Percentiles rank a stretch among this genome's conserved stretches.
Conservation (phyloP, 2,888 invertebrate genomes). For the Drosophila stalkeri region DNA sequence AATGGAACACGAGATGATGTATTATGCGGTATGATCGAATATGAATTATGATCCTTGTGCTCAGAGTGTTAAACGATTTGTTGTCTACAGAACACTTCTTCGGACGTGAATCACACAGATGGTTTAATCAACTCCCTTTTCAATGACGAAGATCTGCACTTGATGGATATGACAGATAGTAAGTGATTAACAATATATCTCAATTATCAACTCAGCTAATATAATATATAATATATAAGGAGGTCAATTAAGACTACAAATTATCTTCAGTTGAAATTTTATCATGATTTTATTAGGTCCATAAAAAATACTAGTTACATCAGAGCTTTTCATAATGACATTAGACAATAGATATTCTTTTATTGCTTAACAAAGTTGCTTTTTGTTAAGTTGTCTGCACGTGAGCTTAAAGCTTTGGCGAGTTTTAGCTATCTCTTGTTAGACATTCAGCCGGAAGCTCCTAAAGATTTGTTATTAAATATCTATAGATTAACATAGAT, state of each 20-base stretch:
- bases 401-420: conserved; percentile 20
- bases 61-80: conserved; percentile 11
- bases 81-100: conserved; percentile 86
- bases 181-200: conserved; percentile 80
- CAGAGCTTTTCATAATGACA: conserved; percentile 7
- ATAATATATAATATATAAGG: background rate
- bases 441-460: background rate
- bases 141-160: conserved; percentile 94
- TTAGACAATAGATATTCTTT: background rate
- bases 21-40: conserved; percentile 89
- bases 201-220: background rate
- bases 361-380: background rate
- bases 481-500: background rate
- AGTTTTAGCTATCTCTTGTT: background rate
- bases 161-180: conserved; percentile 97
- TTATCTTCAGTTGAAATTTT: background rate
- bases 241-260: background rate
- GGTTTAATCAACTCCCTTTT: conserved; percentile 95
- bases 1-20: conserved; percentile 92
- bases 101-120: conserved; percentile 91
- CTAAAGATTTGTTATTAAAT: background rate
- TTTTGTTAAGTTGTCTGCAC: background rate
- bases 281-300: background rate
- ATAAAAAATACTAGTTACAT: background rate
- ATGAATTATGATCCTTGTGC: conserved; percentile 5